phyloP scores from a whole-genome alignment of 2,797 vertebrate species.

The Chaunax sp. region DNA sequence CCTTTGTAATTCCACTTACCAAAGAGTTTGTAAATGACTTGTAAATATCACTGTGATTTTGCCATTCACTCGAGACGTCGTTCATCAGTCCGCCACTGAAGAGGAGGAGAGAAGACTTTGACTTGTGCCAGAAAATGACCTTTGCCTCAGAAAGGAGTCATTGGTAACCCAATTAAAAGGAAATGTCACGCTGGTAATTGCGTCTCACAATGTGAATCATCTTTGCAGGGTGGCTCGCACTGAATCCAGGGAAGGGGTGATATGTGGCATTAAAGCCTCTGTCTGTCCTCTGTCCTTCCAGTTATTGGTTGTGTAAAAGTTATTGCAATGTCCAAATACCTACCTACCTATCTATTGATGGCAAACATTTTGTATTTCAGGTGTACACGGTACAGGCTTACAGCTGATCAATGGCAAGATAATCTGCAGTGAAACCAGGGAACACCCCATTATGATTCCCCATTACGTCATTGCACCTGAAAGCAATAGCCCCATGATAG shows the following conservation, averaged over 20 bases:
- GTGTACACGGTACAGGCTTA: too few species aligned
- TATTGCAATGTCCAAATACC: background rate
- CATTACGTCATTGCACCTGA: too few species aligned
- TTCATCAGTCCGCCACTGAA: conserved; percentile 59
- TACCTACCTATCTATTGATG: background rate
- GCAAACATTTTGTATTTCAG: too few species aligned
- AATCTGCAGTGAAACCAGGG: too few species aligned
- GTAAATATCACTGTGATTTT: conserved; percentile 57
- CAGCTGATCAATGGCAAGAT: too few species aligned
- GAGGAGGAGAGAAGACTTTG: conserved; percentile 63
- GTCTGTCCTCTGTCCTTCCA: conserved; percentile 28
- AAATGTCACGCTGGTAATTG: conserved; percentile 87
- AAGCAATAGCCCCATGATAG: too few species aligned
- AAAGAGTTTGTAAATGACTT: conserved; percentile 59
- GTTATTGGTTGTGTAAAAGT: conserved; percentile 20
- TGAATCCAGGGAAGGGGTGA: conserved; percentile 45
- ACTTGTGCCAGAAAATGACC: conserved; percentile 82
- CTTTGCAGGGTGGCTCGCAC: conserved; percentile 46
- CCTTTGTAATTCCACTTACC: conserved; percentile 42
- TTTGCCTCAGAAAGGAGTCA: conserved; percentile 83
- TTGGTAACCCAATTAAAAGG: conserved; percentile 86
- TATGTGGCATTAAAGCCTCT: conserved; percentile 66
- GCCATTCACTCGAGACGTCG: conserved; percentile 38
- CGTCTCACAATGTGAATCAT: conserved; percentile 78
- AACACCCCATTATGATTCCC: too few species aligned